Evolutionary conservation across 1,140 invertebrate species (phyloP).

Genomic region (Sarcophaga bullata): DNA sequence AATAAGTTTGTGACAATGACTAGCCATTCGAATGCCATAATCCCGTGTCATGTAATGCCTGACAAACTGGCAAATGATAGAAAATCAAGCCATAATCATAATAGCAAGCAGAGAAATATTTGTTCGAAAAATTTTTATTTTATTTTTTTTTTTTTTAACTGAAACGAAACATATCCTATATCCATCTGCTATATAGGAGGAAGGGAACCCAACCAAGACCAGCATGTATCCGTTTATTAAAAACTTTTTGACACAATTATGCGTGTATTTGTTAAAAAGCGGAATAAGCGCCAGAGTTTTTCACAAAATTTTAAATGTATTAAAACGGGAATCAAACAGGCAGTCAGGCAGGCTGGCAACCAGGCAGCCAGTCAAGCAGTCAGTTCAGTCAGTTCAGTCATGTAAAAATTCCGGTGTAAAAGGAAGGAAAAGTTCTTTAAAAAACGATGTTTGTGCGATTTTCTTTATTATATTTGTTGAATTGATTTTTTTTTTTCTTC

Average conservation of each 20-base stretch:
- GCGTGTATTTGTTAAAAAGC: conserved; percentile 8
- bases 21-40: neutral
- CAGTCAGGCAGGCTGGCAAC: too few species aligned
- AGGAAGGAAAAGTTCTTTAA: neutral
- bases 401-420: neutral
- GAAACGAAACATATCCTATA: neutral
- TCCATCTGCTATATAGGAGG: too few species aligned
- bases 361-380: too few species aligned
- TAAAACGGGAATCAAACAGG: too few species aligned
- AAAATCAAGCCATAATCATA: neutral
- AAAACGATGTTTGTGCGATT: neutral
- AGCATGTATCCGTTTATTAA: conserved; percentile 14
- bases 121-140: neutral
- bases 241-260: conserved; percentile 26
- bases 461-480: conserved; percentile 5
- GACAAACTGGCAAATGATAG: neutral
- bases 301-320: too few species aligned
- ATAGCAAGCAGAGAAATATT: neutral
- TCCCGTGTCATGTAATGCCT: neutral
- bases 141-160: too few species aligned
- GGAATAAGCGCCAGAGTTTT: too few species aligned
- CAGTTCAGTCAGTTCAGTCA: neutral
- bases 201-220: neutral
- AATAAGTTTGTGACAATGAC: conserved; percentile 4
- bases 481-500: conserved; percentile 30